Percentiles rank a stretch among this genome's conserved stretches.
These are phyloP conservation scores for Euplexia lucipara DNA, from an alignment of 2,888 invertebrate genomes.

Conservation along the genomic window DNA sequence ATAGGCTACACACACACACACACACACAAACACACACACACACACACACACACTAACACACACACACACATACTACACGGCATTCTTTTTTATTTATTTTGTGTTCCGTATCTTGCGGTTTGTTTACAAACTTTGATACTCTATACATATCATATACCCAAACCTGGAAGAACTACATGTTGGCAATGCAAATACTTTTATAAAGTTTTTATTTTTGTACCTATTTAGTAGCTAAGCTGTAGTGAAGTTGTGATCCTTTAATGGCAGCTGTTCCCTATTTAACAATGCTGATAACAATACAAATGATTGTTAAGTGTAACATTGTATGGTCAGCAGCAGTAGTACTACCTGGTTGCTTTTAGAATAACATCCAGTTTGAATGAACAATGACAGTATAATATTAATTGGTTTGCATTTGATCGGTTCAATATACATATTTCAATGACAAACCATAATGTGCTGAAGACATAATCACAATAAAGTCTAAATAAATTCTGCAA, in stretches of 20 bases:
- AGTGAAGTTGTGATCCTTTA: background rate
- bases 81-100: background rate
- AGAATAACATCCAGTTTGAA: constrained; percentile 17
- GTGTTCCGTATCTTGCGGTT: background rate
- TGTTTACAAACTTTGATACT: background rate
- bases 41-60: too few species aligned
- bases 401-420: constrained; percentile 11
- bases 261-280: background rate
- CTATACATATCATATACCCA: background rate
- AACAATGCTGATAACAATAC: background rate
- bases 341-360: background rate
- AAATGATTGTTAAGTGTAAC: background rate
- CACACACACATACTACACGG: too few species aligned
- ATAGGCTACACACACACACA: too few species aligned
- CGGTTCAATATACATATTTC: constrained; percentile 10
- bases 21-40: too few species aligned
- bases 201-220: too few species aligned
- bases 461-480: background rate
- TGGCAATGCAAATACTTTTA: background rate
- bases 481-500: too few species aligned
- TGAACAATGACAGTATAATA: constrained; percentile 31
- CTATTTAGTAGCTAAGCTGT: constrained; percentile 8
- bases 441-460: background rate
- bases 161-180: background rate
- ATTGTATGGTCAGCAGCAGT: constrained; percentile 21